phyloP scores from a whole-genome alignment of 2,113 vertebrate genomes.

The Galeopterus variegatus region DNA sequence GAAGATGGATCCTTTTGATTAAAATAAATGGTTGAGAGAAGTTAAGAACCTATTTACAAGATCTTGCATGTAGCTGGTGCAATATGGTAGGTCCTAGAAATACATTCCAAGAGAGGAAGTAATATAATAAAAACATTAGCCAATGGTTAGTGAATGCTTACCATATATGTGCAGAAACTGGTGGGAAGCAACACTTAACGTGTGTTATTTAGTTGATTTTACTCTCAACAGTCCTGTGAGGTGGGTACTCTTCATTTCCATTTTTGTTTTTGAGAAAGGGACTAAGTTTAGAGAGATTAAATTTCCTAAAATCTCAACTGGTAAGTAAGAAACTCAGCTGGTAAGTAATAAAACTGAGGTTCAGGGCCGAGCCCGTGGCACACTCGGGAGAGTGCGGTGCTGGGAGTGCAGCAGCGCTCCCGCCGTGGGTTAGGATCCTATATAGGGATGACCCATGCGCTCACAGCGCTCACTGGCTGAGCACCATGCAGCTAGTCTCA shows the following conservation, averaged over 20 bases:
- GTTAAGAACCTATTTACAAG: background rate
- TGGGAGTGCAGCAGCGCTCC: too few relatives aligned
- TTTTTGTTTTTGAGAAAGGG: background rate
- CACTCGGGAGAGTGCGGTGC: too few relatives aligned
- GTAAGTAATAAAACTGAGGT: constrained; percentile 13
- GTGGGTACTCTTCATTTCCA: background rate
- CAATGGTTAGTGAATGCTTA: background rate
- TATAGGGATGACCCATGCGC: too few relatives aligned
- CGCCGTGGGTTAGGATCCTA: too few relatives aligned
- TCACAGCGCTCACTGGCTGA: too few relatives aligned
- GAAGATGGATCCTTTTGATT: background rate
- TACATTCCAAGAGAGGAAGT: background rate
- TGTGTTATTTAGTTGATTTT: background rate
- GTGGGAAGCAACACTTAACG: background rate
- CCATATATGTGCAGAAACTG: background rate
- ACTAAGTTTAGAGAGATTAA: background rate
- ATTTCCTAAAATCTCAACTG: background rate
- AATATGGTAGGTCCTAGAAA: background rate
- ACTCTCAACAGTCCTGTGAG: background rate
- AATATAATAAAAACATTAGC: background rate
- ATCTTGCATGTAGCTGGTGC: background rate
- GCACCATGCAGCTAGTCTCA: too few relatives aligned
- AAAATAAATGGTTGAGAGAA: constrained; percentile 9
- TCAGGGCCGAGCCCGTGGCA: too few relatives aligned
- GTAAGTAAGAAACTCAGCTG: background rate